These are phyloP conservation scores for Pelmatolapia mariae DNA, from an alignment of 2,113 vertebrate genomes.

Conservation along the genomic window DNA sequence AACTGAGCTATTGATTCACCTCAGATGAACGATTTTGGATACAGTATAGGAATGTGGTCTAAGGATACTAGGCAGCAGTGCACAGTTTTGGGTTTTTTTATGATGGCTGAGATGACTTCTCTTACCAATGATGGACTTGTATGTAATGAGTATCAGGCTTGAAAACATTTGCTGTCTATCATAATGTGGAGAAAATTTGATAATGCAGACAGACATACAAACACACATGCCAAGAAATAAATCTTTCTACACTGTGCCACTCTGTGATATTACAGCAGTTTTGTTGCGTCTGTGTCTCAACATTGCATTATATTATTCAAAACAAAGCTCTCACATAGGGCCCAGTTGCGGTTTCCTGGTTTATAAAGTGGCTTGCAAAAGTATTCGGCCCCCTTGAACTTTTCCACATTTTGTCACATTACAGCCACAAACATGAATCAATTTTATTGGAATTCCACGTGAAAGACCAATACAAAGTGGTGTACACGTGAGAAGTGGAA, in stretches of 20 bases:
- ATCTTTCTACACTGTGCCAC: not conserved
- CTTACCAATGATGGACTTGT: not conserved
- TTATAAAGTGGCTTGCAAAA: not conserved
- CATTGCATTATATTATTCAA: not conserved
- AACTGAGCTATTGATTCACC: conserved; percentile 49
- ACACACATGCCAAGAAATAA: not conserved
- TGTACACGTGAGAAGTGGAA: no score
- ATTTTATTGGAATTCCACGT: not conserved
- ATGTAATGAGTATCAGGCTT: not conserved
- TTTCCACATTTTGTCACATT: not conserved
- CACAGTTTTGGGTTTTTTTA: not conserved
- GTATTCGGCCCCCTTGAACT: not conserved
- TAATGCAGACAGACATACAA: not conserved
- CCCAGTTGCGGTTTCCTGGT: not conserved
- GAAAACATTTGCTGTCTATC: conserved; percentile 28
- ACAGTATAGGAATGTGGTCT: conserved; percentile 29
- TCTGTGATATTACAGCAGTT: not conserved
- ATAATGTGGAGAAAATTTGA: conserved; percentile 34
- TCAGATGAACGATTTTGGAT: conserved; percentile 48
- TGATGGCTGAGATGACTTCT: not conserved
- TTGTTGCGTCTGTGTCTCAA: not conserved
- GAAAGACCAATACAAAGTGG: not conserved
- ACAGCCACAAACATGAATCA: not conserved
- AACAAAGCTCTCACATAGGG: not conserved
- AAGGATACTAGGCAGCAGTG: not conserved